Evolutionary conservation across 1,140 invertebrate genomes (phyloP).

Genomic region (Laupala kohalensis): DNA sequence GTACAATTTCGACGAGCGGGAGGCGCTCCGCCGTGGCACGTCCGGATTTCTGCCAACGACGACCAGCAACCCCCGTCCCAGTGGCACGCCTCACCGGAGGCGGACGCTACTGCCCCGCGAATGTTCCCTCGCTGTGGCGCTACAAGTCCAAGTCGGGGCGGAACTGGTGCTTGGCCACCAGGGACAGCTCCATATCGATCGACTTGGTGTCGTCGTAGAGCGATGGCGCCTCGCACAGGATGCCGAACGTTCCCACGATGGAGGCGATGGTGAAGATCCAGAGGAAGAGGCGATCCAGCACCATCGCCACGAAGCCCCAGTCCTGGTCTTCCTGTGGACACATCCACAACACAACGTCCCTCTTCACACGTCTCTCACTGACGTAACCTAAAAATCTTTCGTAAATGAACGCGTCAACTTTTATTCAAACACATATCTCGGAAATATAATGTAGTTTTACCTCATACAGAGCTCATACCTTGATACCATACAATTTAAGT

Average conservation of each 20-base stretch:
- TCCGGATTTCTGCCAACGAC: too few species aligned
- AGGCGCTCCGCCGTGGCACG: too few species aligned
- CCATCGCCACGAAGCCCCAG: conserved; percentile 99
- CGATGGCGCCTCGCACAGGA: conserved; percentile 78
- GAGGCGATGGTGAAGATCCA: conserved; percentile 91
- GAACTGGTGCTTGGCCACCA: conserved; percentile 65
- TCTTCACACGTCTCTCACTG: not conserved
- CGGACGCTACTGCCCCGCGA: not conserved
- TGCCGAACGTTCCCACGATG: conserved; percentile 74
- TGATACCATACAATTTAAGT: not conserved
- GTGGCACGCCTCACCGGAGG: not conserved
- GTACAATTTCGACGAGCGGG: too few species aligned
- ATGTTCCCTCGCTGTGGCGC: not conserved
- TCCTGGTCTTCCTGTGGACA: conserved; percentile 80
- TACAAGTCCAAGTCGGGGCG: conserved; percentile 35
- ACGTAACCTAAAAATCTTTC: too few species aligned
- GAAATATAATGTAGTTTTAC: too few species aligned
- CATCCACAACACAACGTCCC: not conserved
- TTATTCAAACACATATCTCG: too few species aligned
- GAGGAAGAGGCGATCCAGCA: conserved; percentile 89
- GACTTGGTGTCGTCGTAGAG: conserved; percentile 80
- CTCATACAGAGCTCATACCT: too few species aligned
- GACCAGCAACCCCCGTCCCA: not conserved
- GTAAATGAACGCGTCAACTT: not conserved
- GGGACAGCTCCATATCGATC: conserved; percentile 76